Evolutionary conservation across 1,140 invertebrate species (phyloP), one percentile per base, ranked within the genome.

Genomic region (Heliothis virescens): DNA sequence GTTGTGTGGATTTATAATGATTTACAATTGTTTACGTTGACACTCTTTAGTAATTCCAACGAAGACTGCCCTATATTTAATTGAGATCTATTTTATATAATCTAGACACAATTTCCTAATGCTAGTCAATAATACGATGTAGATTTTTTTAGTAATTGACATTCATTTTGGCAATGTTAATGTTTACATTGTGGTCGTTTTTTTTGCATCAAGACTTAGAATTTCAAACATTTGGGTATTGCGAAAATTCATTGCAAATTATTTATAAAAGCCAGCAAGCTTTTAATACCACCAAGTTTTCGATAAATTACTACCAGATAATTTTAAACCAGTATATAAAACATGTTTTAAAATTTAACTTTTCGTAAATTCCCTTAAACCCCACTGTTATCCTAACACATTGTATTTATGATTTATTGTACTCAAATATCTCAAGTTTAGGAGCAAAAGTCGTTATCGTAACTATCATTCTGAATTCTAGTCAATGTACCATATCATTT

Each of bases 81-180:
- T 93, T 94, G 91, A 94, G 86, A 94, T 93, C 90, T 94, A 94
- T 94, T 94, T 94, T 94, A 92, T 94, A 94, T 92, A 93, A 91
- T 90, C 89, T 94, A 93, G 90, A 89, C 90, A 92, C 91, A 92
- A 92, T 89, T 93, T 92, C 87, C 87, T 92, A 89, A 91, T 90
- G 83, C 89, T 93, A 93, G 91, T 93, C 88, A 90, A 90, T 89
- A 87, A 74, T 89, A 89, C 90, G 87, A 89, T 85, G 85, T 94
- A 92, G 91, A 82, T 84, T 89, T 89, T 89, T 87, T 83, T 83
- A 85, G 86, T 57, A 15, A 78, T 65, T 80, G 72, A 83, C 48
- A 65, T 79, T 82, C 71, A 79, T 84, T 82, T 82, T 78, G 79
- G 74, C 12, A 79, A 73, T 69, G 53, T 48, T 74, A 74, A 16